A percentile compares a stretch with the other conserved stretches of the same genome.
phyloP scores from a whole-genome alignment of 2,888 invertebrate species.

The Chymomyza procnemis region DNA sequence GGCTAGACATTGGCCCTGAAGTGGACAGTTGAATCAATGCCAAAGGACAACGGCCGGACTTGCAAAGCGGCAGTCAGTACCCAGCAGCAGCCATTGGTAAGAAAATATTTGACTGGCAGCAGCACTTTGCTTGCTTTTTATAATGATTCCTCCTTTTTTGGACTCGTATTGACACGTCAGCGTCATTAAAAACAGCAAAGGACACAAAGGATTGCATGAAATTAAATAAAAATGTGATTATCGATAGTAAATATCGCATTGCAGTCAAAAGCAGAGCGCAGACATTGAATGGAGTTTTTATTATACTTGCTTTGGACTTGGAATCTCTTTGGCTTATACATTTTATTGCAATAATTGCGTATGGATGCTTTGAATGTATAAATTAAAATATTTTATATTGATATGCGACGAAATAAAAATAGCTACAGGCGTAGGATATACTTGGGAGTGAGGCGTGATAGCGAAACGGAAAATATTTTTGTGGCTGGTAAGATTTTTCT shows the following conservation, averaged over 20 bases:
- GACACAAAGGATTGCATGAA: slow-evolving; percentile 35
- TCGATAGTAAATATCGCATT: slow-evolving; percentile 56
- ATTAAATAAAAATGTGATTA: slow-evolving; percentile 72
- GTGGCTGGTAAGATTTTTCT: too few relatives aligned
- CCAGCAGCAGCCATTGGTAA: neutral
- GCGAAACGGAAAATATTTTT: too few relatives aligned
- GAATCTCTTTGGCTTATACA: neutral
- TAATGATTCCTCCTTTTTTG: slow-evolving; percentile 26
- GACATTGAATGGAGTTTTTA: neutral
- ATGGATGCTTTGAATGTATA: neutral
- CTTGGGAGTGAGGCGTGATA: too few relatives aligned
- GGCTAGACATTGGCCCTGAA: slow-evolving; percentile 64
- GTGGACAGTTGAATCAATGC: slow-evolving; percentile 62
- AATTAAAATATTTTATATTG: neutral
- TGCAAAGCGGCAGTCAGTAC: neutral
- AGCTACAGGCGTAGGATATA: too few relatives aligned
- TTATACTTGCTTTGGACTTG: slow-evolving; percentile 12
- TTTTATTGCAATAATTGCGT: neutral
- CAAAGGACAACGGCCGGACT: slow-evolving; percentile 45
- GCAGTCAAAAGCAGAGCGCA: slow-evolving; percentile 37
- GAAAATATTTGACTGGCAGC: neutral
- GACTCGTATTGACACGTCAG: slow-evolving; percentile 65
- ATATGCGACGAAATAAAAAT: too few relatives aligned
- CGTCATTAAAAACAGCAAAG: slow-evolving; percentile 51
- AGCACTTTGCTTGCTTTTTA: slow-evolving; percentile 6